Evolutionary conservation across 2,888 invertebrate species (phyloP), one percentile per base, ranked within the genome.

Genomic region (Serrognathus titanus): DNA sequence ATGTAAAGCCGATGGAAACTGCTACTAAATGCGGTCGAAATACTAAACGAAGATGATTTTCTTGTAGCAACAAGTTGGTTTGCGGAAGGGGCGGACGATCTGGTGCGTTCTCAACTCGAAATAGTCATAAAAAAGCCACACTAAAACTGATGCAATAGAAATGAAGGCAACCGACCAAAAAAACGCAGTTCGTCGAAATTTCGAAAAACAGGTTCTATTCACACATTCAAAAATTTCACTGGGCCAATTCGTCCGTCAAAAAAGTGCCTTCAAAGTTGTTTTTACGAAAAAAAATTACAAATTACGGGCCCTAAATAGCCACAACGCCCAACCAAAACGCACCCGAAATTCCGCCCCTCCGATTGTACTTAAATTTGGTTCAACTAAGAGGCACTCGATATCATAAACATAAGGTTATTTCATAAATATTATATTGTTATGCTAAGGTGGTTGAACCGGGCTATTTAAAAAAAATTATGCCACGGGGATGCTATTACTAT

Each of bases 211-310:
- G 78, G 78, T 78, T 80, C 43, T 79, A 76, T 76, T 76, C 76
- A 81, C 78, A 79, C 81, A 81, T 81, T 83, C 83, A 83, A 84
- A 82, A 83, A 83, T 82, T 80, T 82, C 87, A 88, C 87, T 89
- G 90, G 91, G 90, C 91, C 91, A 87, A 85, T 86, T 89, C 90
- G 92, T 92, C 92, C 91, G 90, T 88, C 88, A 87, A 86, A 92
- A 91, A 92, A 91, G 92, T 92, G 92, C 92, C 92, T 92, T 92
- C 92, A 89, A 85, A 86, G 85, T 89, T 89, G 87, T 90, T 91
- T 90, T 88, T 89, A 88, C 87, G 85, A 86, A 85, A 86, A 86
- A 85, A 85, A 86, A 85, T 83, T 85, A 84, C 84, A 85, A 84
- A 84, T 69, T 74, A 85, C 83, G 87, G 91, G 90, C 91, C 91